phyloP scores from a whole-genome alignment of 2,113 vertebrate species.

The Cygnus atratus region DNA sequence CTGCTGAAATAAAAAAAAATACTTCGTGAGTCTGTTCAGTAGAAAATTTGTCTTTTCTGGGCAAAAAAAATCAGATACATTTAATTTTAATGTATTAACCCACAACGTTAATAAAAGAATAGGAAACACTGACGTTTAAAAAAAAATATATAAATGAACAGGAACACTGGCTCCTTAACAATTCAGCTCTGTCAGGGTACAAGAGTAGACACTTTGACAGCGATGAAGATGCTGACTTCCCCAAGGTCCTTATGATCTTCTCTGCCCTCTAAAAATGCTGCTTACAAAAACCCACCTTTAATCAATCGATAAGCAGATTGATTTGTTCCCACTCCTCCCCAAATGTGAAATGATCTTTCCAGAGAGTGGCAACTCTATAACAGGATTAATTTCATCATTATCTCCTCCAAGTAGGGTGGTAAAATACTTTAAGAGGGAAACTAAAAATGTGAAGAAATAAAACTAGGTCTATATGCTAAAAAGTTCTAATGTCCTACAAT shows the following conservation, averaged over 20 bases:
- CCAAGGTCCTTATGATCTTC: constrained; percentile 46
- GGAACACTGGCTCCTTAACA: background rate
- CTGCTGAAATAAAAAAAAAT: background rate
- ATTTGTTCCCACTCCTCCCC: background rate
- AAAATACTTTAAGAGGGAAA: background rate
- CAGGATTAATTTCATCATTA: constrained; percentile 27
- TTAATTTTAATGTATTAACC: background rate
- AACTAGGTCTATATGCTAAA: background rate
- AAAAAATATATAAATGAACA: background rate
- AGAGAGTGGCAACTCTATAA: background rate
- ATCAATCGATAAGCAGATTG: constrained; percentile 25
- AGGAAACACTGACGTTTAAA: background rate
- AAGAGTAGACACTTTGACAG: background rate
- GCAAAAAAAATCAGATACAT: background rate
- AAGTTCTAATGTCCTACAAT: background rate
- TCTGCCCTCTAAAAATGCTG: constrained; percentile 60
- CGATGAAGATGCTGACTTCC: background rate
- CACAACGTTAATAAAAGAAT: background rate
- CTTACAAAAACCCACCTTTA: background rate
- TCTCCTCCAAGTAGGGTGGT: background rate
- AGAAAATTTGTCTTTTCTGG: background rate
- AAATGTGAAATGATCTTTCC: constrained; percentile 3
- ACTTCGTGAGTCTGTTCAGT: background rate
- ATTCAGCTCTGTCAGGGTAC: background rate
- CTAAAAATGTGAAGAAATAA: background rate